These are phyloP conservation scores for Heliocidaris erythrogramma DNA, from an alignment of 35 echinoderm and acorn worm species.

Conservation along the genomic window DNA sequence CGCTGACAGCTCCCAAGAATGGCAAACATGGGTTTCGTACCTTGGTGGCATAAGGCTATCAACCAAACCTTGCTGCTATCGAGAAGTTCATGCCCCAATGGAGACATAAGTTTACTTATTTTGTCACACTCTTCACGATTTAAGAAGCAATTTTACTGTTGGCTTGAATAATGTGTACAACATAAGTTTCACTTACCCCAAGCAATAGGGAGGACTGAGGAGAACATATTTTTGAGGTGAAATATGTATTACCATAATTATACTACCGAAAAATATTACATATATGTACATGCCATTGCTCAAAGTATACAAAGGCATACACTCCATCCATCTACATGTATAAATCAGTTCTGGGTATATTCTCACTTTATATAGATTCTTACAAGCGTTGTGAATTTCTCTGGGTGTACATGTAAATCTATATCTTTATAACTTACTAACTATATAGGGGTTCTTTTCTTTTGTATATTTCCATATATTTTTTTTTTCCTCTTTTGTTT, in stretches of 20 bases:
- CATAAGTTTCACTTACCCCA: background rate
- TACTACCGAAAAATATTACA: background rate
- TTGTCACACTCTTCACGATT: background rate
- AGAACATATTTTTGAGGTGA: background rate
- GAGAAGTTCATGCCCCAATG: background rate
- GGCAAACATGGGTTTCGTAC: background rate
- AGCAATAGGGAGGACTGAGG: background rate
- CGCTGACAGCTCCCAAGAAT: background rate
- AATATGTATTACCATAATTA: background rate
- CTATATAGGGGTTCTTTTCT: no score
- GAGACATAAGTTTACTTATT: background rate
- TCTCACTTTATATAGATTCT: no score
- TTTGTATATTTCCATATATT: no score
- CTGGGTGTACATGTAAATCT: no score
- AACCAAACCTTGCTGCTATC: background rate
- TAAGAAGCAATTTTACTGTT: background rate
- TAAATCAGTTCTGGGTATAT: no score
- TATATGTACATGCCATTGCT: no score
- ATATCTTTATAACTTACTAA: no score
- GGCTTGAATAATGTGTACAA: background rate
- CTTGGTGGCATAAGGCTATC: background rate
- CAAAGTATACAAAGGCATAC: no score
- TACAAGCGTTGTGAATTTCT: no score
- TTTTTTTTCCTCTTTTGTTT: no score
- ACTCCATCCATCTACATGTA: no score